A percentile compares a stretch with the other conserved stretches of the same genome.
phyloP scores from a whole-genome alignment of 2,888 invertebrate species.

The Phyto melanocephala region DNA sequence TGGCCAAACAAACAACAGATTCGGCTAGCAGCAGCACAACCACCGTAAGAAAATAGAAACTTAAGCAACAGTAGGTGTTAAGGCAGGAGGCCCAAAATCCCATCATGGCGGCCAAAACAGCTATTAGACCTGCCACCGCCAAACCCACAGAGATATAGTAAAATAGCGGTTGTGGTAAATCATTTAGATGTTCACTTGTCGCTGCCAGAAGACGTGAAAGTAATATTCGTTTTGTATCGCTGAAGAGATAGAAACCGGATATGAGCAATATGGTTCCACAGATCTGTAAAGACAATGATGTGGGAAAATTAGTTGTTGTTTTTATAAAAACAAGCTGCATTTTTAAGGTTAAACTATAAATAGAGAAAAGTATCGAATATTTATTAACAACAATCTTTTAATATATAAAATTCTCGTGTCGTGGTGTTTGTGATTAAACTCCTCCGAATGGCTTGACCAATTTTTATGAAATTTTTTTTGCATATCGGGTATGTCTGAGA shows the following conservation, averaged over 20 bases:
- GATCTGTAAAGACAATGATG: constrained; percentile 80
- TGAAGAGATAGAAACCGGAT: constrained; percentile 85
- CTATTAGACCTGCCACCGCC: constrained; percentile 84
- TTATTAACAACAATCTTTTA: too few relatives aligned
- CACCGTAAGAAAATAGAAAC: constrained; percentile 86
- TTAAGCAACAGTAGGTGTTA: constrained; percentile 86
- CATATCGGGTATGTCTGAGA: too few relatives aligned
- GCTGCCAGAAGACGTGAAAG: constrained; percentile 86
- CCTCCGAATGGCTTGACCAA: too few relatives aligned
- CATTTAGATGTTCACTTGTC: constrained; percentile 79
- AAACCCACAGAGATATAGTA: constrained; percentile 87
- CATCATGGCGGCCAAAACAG: constrained; percentile 85
- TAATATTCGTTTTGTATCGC: constrained; percentile 85
- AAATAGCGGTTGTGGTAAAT: constrained; percentile 85
- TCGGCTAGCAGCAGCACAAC: constrained; percentile 84
- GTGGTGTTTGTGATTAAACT: too few relatives aligned
- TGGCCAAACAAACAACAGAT: constrained; percentile 85
- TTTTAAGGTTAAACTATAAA: too few relatives aligned
- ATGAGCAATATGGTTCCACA: constrained; percentile 86
- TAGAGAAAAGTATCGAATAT: too few relatives aligned
- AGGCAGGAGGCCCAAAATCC: constrained; percentile 91
- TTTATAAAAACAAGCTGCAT: too few relatives aligned
- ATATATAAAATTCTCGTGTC: too few relatives aligned
- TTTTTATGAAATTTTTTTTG: too few relatives aligned
- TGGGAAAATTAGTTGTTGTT: not conserved